A percentile compares a stretch with the other conserved stretches of the same genome.
phyloP scores from a whole-genome alignment of 2,888 invertebrate species.

The Ornithoptera alexandrae region DNA sequence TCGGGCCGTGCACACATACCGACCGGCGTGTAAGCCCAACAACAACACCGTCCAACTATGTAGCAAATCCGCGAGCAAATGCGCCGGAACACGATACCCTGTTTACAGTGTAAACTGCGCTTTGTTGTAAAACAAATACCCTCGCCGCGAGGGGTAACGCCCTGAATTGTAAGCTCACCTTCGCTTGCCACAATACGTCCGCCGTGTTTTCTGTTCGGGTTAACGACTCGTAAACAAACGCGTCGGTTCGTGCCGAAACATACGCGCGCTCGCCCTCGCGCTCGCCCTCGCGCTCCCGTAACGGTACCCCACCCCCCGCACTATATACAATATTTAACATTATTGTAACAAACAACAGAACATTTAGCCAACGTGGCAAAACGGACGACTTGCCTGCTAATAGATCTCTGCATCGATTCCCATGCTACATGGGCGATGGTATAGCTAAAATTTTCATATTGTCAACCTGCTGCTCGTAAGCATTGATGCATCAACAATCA shows the following conservation, averaged over 20 bases:
- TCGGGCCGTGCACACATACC: background rate
- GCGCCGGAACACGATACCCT: constrained; percentile 57
- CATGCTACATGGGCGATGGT: too few species aligned
- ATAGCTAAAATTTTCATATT: too few species aligned
- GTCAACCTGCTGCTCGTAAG: too few species aligned
- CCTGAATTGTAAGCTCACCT: constrained; percentile 69
- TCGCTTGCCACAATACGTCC: constrained; percentile 65
- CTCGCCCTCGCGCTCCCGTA: constrained; percentile 45
- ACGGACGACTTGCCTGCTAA: too few species aligned
- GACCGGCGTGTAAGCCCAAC: constrained; percentile 9
- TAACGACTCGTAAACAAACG: constrained; percentile 70
- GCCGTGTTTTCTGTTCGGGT: constrained; percentile 64
- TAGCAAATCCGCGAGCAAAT: constrained; percentile 41
- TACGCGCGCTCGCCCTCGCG: constrained; percentile 44
- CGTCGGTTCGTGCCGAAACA: constrained; percentile 41
- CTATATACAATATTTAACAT: too few species aligned
- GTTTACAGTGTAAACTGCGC: constrained; percentile 59
- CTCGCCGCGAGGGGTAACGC: constrained; percentile 70
- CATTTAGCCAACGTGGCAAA: too few species aligned
- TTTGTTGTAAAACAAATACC: constrained; percentile 67
- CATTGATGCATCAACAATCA: too few species aligned
- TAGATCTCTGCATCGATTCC: too few species aligned
- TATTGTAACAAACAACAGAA: too few species aligned
- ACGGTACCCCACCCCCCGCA: constrained; percentile 36
- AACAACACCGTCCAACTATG: constrained; percentile 15